Evolutionary conservation across 2,888 invertebrate species (phyloP).

Genomic region (Thymelicus lineola): DNA sequence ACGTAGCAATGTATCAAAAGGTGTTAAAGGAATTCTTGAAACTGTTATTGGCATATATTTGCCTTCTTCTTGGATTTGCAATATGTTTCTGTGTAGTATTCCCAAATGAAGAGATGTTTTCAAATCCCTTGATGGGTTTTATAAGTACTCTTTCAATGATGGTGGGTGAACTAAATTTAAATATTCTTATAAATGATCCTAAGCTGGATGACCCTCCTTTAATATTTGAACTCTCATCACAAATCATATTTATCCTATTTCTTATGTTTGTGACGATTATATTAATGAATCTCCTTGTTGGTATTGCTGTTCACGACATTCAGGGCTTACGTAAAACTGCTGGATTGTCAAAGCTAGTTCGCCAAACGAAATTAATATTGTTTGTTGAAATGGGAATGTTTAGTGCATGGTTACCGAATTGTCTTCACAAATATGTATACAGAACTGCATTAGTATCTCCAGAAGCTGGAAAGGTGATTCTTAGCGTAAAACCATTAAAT

Average conservation of each 20-base stretch:
- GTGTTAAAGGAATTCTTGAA: constrained; percentile 94
- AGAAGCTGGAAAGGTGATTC: constrained; percentile 91
- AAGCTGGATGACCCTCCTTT: constrained; percentile 89
- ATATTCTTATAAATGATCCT: constrained; percentile 89
- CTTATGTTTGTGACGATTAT: constrained; percentile 94
- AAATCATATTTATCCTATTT: constrained; percentile 92
- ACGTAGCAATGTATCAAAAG: constrained; percentile 95
- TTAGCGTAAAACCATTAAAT: constrained; percentile 93
- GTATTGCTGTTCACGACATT: constrained; percentile 95
- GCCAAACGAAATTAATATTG: constrained; percentile 93
- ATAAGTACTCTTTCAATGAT: constrained; percentile 95
- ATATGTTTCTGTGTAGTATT: constrained; percentile 95
- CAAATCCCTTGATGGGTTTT: constrained; percentile 93
- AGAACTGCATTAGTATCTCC: constrained; percentile 93
- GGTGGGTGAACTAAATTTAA: constrained; percentile 93
- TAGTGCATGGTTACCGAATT: constrained; percentile 90
- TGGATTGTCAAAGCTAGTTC: constrained; percentile 91
- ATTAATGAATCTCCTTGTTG: constrained; percentile 93
- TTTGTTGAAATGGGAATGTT: constrained; percentile 93
- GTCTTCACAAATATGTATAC: constrained; percentile 89
- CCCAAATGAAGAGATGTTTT: constrained; percentile 92
- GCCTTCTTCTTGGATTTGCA: constrained; percentile 93
- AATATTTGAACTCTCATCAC: constrained; percentile 90
- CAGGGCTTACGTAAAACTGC: constrained; percentile 94
- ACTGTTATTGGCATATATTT: constrained; percentile 92